These are phyloP conservation scores for Campopleginae sp. DNA, from an alignment of 2,888 invertebrate genomes.

Conservation along the genomic window DNA sequence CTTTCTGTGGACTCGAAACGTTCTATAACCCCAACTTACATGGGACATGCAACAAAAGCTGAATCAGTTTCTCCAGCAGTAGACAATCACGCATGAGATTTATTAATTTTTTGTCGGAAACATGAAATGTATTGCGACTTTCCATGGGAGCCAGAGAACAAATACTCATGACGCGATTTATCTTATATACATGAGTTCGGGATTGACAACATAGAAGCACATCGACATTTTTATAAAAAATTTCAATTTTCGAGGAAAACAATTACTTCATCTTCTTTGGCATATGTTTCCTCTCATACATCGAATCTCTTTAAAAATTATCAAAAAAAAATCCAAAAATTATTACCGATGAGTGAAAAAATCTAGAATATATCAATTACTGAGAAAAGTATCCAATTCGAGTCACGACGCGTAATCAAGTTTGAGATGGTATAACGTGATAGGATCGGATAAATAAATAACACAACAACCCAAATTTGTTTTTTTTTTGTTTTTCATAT, in stretches of 20 bases:
- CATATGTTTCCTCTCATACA: no score
- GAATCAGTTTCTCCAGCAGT: not conserved
- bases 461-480: not conserved
- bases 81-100: not conserved
- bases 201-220: no score
- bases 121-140: not conserved
- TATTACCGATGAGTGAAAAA: not conserved
- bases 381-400: not conserved
- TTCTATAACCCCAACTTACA: not conserved
- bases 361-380: not conserved
- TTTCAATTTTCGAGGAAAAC: no score
- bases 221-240: no score
- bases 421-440: not conserved
- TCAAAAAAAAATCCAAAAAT: not conserved
- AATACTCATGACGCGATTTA: not conserved
- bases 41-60: not conserved
- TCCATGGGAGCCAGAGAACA: not conserved
- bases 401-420: not conserved
- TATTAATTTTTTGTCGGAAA: not conserved
- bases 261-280: no score
- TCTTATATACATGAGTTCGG: no score
- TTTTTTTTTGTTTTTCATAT: not conserved
- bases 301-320: no score
- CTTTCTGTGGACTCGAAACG: not conserved
- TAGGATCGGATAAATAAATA: not conserved